Percentiles rank a stretch among this genome's conserved stretches.
Evolutionary conservation across 2,888 invertebrate genomes (phyloP).

Genomic region (Octonoba sinensis): DNA sequence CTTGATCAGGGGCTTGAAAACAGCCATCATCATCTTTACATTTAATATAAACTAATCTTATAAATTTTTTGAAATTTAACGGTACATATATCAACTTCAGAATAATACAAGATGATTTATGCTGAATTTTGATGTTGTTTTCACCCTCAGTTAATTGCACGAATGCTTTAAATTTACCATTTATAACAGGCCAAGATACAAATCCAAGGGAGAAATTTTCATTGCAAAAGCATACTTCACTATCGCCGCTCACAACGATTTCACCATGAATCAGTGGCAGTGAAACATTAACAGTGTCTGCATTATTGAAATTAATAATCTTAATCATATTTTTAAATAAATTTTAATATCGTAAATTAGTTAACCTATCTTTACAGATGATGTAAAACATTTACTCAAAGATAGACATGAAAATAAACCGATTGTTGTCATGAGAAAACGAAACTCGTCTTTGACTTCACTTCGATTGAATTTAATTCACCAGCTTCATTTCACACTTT

Average conservation of each 20-base stretch:
- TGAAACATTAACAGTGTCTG: constrained; percentile 25
- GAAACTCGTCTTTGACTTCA: no score
- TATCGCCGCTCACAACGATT: constrained; percentile 70
- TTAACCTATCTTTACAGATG: no score
- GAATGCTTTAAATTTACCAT: constrained; percentile 49
- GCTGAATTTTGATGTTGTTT: constrained; percentile 37
- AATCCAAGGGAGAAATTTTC: constrained; percentile 98
- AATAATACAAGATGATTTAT: constrained; percentile 67
- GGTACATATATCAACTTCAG: constrained; percentile 76
- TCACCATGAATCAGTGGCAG: constrained; percentile 43
- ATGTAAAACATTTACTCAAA: no score
- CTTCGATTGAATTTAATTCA: no score
- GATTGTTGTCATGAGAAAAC: no score
- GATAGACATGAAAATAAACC: no score
- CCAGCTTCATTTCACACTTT: no score
- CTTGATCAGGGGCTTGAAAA: constrained; percentile 79
- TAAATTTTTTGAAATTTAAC: constrained; percentile 77
- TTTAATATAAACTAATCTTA: constrained; percentile 84
- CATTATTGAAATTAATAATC: constrained; percentile 33
- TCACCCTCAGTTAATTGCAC: constrained; percentile 33
- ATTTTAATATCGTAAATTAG: no score
- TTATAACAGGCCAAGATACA: constrained; percentile 75
- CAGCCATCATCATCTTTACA: constrained; percentile 84
- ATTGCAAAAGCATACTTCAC: constrained; percentile 99
- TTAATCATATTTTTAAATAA: constrained; percentile 29